Percentiles rank a stretch among this genome's conserved stretches.
phyloP scores from a whole-genome alignment of 1,140 invertebrate genomes.

The Drosophila trapezifrons region DNA sequence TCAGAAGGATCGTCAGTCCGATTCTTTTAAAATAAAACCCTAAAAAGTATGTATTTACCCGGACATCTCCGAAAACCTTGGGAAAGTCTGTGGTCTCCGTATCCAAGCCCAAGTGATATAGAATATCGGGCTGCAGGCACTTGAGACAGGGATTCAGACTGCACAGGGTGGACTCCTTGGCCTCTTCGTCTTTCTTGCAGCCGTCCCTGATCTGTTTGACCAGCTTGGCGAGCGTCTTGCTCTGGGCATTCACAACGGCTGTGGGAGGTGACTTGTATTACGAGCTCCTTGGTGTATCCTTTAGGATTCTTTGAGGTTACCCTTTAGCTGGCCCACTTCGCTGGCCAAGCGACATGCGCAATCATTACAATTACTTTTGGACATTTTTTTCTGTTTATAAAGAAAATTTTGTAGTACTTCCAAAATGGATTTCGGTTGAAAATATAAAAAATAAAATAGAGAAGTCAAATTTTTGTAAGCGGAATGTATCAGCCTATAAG shows the following conservation, averaged over 20 bases:
- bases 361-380: constrained; percentile 11
- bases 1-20: neutral
- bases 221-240: constrained; percentile 46
- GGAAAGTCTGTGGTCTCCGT: constrained; percentile 51
- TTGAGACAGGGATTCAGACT: constrained; percentile 55
- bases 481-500: neutral
- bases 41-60: constrained; percentile 36
- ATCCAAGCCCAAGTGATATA: constrained; percentile 50
- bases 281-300: neutral
- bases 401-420: constrained; percentile 15
- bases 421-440: constrained; percentile 3
- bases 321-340: constrained; percentile 58
- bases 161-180: constrained; percentile 4
- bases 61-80: constrained; percentile 65
- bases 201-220: constrained; percentile 46
- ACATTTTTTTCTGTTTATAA: constrained; percentile 13
- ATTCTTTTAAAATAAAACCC: neutral
- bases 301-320: constrained; percentile 9
- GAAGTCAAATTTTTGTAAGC: neutral
- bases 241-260: constrained; percentile 60
- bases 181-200: constrained; percentile 17
- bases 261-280: neutral
- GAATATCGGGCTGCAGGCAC: constrained; percentile 51
- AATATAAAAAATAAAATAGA: neutral
- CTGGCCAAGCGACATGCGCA: constrained; percentile 26